Evolutionary conservation across 1,140 invertebrate species (phyloP), one percentile per base, ranked within the genome.

Genomic region (Leptinotarsa undecemlineata): DNA sequence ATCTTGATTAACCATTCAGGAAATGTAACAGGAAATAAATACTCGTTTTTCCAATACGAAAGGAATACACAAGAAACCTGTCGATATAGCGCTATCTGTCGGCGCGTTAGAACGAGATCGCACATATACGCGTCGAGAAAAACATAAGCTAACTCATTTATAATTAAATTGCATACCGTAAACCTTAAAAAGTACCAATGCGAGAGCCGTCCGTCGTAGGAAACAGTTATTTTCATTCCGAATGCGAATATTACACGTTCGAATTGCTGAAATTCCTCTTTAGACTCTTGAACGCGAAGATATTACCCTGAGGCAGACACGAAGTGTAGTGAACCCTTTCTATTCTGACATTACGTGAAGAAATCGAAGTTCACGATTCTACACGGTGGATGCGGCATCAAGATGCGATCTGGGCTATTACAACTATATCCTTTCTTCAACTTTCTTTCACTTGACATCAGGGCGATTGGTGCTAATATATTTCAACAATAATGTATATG

Each of bases 271-370:
- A 57, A 57, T 57, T 57, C 51, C 51, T 57, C 51, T 42, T 42
- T 57, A 3, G 51, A 14, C 17, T 57, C 51, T 57, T 57, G 51
- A 57, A 57, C 51, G 15, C 51, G 17, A 57, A 57, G 51, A 57
- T 57, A 57, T 57, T 57, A 57, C 51, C 51, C 51, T 8, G 51
- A 15, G 51, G 51, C 51, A 15, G 51, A 57, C 51, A 57, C 51
- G n/a, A 57, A 57, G 51, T 57, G 51, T 57, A 57, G 51, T 57
- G 51, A 57, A 57, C 51, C 51, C 51, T 57, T 57, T 57, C 51
- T 57, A 57, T 57, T 57, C 51, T 57, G 51, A 57, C 51, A 57
- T 57, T 42, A 42, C 51, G 51, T 57, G 51, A 57, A 57, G 51
- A 57, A 57, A 57, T 57, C 51, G 51, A 57, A 57, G 51, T 57